phyloP scores from a whole-genome alignment of 92 coral and sea anemone genomes.

The Umimayanthus chanpuru region DNA sequence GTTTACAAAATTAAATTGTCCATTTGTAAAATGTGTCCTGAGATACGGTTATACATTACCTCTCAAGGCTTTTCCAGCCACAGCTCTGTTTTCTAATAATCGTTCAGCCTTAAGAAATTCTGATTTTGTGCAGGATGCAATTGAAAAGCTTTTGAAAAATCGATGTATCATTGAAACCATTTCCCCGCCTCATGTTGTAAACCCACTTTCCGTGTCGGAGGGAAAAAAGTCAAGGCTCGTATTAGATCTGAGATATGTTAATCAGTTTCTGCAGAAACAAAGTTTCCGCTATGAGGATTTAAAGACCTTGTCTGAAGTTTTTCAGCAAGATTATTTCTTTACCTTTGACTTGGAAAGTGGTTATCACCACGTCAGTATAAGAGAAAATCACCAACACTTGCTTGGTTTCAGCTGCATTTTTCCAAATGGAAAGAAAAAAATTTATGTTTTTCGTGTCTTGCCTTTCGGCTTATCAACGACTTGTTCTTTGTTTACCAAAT shows the following conservation, averaged over 20 bases:
- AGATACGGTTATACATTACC: slow-evolving; percentile 21
- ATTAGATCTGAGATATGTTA: slow-evolving; percentile 52
- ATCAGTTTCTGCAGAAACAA: slow-evolving; percentile 28
- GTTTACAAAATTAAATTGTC: slow-evolving; percentile 28
- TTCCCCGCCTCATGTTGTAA: slow-evolving; percentile 51
- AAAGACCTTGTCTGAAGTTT: slow-evolving; percentile 46
- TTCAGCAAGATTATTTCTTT: slow-evolving; percentile 35
- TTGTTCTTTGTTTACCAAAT: too few species aligned
- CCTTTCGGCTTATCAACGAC: slow-evolving; percentile 29
- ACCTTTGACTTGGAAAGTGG: slow-evolving; percentile 54
- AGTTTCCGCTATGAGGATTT: slow-evolving; percentile 57
- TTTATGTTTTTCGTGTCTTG: slow-evolving; percentile 42
- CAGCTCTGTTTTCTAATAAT: slow-evolving; percentile 49
- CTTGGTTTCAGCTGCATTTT: slow-evolving; percentile 42
- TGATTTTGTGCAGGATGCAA: slow-evolving; percentile 51
- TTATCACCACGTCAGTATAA: slow-evolving; percentile 54
- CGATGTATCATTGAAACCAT: slow-evolving; percentile 41
- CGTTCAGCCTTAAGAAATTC: slow-evolving; percentile 41
- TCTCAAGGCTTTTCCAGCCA: slow-evolving; percentile 42
- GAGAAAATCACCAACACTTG: slow-evolving; percentile 48
- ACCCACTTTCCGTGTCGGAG: slow-evolving; percentile 61
- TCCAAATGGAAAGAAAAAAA: too few species aligned
- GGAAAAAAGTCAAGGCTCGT: slow-evolving; percentile 54
- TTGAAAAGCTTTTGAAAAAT: slow-evolving; percentile 36
- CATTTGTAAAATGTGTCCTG: slow-evolving; percentile 19